Percentiles rank a stretch among this genome's conserved stretches.
phyloP scores from a whole-genome alignment of 2,113 vertebrate genomes.

The Gorsachius goisagi region DNA sequence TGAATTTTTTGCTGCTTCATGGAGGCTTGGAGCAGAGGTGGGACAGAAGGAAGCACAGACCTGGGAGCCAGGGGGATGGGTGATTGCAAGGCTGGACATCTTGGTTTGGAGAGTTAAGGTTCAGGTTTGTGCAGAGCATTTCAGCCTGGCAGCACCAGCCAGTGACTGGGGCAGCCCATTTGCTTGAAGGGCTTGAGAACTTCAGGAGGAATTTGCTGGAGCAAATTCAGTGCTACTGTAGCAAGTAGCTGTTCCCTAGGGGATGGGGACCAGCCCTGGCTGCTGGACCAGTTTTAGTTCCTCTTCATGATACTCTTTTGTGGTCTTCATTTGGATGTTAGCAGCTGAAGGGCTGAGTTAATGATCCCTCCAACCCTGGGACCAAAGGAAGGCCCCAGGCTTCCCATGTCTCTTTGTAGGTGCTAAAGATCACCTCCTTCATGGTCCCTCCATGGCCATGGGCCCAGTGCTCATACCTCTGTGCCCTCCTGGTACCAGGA shows the following conservation, averaged over 20 bases:
- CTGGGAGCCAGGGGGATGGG: background rate
- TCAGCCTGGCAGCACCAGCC: background rate
- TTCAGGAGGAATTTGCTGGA: background rate
- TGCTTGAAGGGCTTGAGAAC: background rate
- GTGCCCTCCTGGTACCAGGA: background rate
- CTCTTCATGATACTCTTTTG: background rate
- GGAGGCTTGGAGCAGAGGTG: background rate
- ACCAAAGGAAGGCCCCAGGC: background rate
- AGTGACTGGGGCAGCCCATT: background rate
- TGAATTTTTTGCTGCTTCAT: background rate
- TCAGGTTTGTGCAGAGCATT: background rate
- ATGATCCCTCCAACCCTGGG: background rate
- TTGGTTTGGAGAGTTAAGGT: background rate
- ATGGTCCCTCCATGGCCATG: background rate
- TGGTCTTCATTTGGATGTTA: background rate
- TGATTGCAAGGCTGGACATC: background rate
- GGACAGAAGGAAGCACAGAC: background rate
- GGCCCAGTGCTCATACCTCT: background rate
- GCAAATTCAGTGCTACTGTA: background rate
- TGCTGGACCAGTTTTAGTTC: background rate
- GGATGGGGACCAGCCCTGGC: background rate
- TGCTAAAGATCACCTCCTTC: background rate
- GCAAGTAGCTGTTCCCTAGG: background rate
- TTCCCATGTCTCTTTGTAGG: background rate
- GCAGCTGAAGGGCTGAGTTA: background rate